phyloP scores from a whole-genome alignment of 1,140 invertebrate genomes.

The Mesaphorura yosii region DNA sequence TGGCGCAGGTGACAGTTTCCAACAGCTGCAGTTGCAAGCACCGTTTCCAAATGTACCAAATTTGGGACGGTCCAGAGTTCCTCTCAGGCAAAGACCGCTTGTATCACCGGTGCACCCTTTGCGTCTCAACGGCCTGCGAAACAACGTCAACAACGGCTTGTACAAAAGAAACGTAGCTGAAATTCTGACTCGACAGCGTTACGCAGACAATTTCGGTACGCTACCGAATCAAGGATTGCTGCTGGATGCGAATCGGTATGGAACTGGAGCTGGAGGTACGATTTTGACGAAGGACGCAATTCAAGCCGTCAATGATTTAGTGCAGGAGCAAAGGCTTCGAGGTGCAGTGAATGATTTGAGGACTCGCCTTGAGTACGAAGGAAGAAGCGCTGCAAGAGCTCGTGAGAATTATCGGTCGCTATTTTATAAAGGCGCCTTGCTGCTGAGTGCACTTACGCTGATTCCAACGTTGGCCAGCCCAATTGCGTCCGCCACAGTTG shows the following conservation, averaged over 20 bases:
- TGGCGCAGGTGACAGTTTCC: neutral
- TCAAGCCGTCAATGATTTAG: constrained; percentile 9
- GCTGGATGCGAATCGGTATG: neutral
- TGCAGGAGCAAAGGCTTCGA: constrained; percentile 22
- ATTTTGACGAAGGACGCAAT: constrained; percentile 7
- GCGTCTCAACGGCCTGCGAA: neutral
- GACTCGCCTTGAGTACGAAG: constrained; percentile 15
- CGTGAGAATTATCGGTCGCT: constrained; percentile 19
- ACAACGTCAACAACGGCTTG: neutral
- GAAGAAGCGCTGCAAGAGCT: constrained; percentile 11
- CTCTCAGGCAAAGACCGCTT: neutral
- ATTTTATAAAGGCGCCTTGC: constrained; percentile 24
- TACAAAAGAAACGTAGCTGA: too few relatives aligned
- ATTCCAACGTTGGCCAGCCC: constrained; percentile 17
- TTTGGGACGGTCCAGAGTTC: too few relatives aligned
- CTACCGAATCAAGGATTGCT: neutral
- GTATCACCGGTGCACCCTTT: too few relatives aligned
- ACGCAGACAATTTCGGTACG: neutral
- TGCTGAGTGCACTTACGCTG: constrained; percentile 22
- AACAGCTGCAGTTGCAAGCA: too few relatives aligned
- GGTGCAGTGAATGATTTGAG: constrained; percentile 18
- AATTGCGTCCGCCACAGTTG: constrained; percentile 15
- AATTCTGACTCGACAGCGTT: neutral
- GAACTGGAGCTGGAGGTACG: too few relatives aligned
- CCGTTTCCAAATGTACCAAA: neutral